Evolutionary conservation across 1,140 invertebrate genomes (phyloP).

Genomic region (Metopolophium dirhodum): DNA sequence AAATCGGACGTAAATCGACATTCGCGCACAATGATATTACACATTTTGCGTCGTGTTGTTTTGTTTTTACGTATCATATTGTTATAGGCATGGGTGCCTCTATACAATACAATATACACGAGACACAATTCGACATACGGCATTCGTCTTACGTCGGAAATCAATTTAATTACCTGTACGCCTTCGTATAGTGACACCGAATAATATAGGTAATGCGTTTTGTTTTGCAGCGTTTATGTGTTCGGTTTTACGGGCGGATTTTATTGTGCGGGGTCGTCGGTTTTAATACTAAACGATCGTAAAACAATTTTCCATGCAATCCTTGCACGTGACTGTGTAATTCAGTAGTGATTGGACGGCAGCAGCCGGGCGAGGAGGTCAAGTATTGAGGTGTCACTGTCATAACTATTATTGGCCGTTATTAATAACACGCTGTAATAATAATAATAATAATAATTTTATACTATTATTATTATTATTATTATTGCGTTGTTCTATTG

Average conservation of each 20-base stretch:
- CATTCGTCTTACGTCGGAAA: not conserved
- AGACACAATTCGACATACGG: not conserved
- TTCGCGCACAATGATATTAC: not conserved
- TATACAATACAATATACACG: no score
- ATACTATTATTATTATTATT: not conserved
- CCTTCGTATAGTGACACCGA: not conserved
- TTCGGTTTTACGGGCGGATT: not conserved
- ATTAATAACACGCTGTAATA: not conserved
- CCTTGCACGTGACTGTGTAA: constrained; percentile 42
- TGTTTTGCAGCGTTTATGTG: not conserved
- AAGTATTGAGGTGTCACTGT: constrained; percentile 22
- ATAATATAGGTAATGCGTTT: not conserved
- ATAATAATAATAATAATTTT: not conserved
- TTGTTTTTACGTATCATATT: no score
- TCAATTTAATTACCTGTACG: not conserved
- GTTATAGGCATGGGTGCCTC: no score
- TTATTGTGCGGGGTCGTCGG: not conserved
- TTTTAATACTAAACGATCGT: constrained; percentile 16
- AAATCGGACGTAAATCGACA: not conserved
- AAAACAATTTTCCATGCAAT: not conserved
- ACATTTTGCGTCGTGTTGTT: no score
- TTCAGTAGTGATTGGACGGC: constrained; percentile 18
- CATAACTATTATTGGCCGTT: not conserved
- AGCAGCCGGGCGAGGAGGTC: not conserved
- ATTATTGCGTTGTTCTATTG: constrained; percentile 20